Evolutionary conservation across 2,113 vertebrate genomes (phyloP).

Genomic region (Lichenostomus cassidix): DNA sequence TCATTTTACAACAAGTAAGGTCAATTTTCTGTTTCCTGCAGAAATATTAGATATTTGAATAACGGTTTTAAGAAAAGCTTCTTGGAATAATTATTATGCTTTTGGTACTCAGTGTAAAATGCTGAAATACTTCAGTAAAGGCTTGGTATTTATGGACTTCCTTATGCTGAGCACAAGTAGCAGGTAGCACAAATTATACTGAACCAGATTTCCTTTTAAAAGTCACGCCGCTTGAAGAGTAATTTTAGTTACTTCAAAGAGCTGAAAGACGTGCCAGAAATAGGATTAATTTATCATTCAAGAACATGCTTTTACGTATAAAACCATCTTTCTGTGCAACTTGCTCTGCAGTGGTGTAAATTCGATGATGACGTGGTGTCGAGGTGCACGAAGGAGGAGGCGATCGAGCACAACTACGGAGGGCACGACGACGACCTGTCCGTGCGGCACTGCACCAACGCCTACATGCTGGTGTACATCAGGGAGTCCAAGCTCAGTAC

Average conservation of each 20-base stretch:
- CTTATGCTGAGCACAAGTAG: not conserved
- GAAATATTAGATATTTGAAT: not conserved
- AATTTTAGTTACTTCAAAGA: conserved; percentile 6
- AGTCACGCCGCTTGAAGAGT: not conserved
- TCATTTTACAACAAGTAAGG: not conserved
- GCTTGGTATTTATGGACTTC: not conserved
- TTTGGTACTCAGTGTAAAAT: not conserved
- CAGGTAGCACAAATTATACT: not conserved
- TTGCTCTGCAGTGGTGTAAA: conserved; percentile 89
- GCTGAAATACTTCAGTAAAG: not conserved
- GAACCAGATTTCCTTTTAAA: not conserved
- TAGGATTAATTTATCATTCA: not conserved
- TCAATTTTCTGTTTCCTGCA: not conserved
- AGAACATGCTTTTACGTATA: not conserved
- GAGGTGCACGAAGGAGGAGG: conserved; percentile 97
- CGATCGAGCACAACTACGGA: conserved; percentile 97
- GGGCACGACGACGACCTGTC: conserved; percentile 97
- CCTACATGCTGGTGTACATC: conserved; percentile 99
- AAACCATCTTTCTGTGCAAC: not conserved
- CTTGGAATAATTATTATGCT: not conserved
- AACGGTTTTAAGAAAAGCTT: not conserved
- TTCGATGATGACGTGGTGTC: conserved; percentile 98
- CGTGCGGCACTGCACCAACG: conserved; percentile 96
- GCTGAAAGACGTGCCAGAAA: not conserved
- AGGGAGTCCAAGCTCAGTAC: conserved; percentile 95